Percentiles rank a stretch among this genome's conserved stretches.
Evolutionary conservation across 2,113 vertebrate genomes (phyloP).

Genomic region (Lepidothrix coronata): DNA sequence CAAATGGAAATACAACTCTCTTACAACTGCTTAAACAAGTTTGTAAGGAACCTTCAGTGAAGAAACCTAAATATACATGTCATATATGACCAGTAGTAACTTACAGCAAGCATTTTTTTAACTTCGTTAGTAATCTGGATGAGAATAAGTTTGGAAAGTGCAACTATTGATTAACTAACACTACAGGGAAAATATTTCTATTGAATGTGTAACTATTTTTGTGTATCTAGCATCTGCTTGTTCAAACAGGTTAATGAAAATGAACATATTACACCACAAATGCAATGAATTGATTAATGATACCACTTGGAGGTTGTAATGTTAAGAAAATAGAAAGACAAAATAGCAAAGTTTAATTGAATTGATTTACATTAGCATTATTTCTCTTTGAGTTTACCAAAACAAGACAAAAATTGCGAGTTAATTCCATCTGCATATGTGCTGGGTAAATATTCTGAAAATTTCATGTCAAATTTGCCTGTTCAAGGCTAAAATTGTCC

Average conservation of each 20-base stretch:
- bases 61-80: neutral
- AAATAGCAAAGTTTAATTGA: neutral
- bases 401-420: neutral
- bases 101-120: neutral
- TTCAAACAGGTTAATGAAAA: neutral
- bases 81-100: neutral
- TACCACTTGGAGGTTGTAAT: neutral
- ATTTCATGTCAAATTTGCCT: neutral
- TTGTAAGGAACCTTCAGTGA: neutral
- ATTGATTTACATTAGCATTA: neutral
- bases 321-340: neutral
- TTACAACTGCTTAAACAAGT: neutral
- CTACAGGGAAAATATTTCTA: neutral
- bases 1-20: neutral
- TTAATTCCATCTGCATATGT: neutral
- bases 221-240: neutral
- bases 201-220: neutral
- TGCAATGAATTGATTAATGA: neutral
- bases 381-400: neutral
- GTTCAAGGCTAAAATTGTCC: neutral
- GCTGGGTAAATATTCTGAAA: neutral
- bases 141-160: neutral
- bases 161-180: neutral
- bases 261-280: neutral
- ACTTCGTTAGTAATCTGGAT: neutral